Base-by-base conservation (phyloP, 2,888 invertebrate species). In the Zonitis immaculata region DNA sequence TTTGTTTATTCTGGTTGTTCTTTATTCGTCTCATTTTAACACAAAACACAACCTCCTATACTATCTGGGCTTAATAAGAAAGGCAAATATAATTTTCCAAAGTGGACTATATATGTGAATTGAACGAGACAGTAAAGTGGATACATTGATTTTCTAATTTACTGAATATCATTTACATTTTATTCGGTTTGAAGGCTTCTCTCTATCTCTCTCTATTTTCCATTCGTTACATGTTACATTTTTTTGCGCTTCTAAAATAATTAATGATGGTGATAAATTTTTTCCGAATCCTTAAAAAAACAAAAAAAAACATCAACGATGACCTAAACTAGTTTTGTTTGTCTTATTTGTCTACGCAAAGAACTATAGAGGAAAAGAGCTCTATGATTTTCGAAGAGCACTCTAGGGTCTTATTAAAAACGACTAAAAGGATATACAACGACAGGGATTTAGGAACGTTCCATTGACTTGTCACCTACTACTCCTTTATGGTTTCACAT, bases 11-110 rank as follows among this genome's bases (percentile, higher is more conserved):
- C n/a, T n/a, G n/a, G n/a, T n/a, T n/a, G n/a, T n/a, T n/a, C n/a
- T n/a, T n/a, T n/a, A n/a, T n/a, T 61, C 44, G 49, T 62, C 59
- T 59, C 52, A 62, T 61, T 56, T 54, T 55, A 56, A 25, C n/a
- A n/a, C n/a, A n/a, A n/a, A n/a, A n/a, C n/a, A n/a, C n/a, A n/a
- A n/a, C n/a, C n/a, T n/a, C 49, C 44, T 42, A 47, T 22, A 47
- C 45, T 60, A 57, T 50, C 62, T 51, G 57, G 47, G 58, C 57
- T 58, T 67, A 70, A 73, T 73, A 71, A 70, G 72, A 71, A 73
- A 73, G 66, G 69, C 73, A 74, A 75, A 75, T 73, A 73, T 73
- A 74, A 75, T 75, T 74, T 73, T 56, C 68, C 58, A 64, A 67
- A 74, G 73, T 73, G 71, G n/a, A n/a, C 68, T 50, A 49, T 35